phyloP scores from a whole-genome alignment of 2,888 invertebrate genomes.

The Leptinotarsa juncta region DNA sequence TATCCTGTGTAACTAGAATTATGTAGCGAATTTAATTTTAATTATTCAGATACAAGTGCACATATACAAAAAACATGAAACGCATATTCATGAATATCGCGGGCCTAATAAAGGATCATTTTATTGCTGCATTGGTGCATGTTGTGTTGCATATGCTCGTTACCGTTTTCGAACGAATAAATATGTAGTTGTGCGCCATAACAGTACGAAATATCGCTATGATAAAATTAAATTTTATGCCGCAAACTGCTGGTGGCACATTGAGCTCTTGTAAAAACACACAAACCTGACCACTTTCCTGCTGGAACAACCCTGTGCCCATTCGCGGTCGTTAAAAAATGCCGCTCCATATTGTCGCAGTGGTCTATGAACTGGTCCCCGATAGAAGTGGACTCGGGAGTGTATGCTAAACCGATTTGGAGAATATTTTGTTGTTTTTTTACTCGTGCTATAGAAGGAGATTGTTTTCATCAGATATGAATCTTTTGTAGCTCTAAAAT shows the following conservation, averaged over 20 bases:
- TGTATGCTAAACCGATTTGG: not conserved
- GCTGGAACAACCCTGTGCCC: slow-evolving; percentile 54
- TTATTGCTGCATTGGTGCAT: slow-evolving; percentile 51
- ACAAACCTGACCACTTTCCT: slow-evolving; percentile 57
- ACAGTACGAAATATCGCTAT: slow-evolving; percentile 51
- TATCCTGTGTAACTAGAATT: slow-evolving; percentile 44
- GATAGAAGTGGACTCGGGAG: not conserved
- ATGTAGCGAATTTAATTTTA: slow-evolving; percentile 52
- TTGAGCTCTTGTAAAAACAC: slow-evolving; percentile 61
- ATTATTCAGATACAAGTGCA: slow-evolving; percentile 51
- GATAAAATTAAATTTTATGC: slow-evolving; percentile 58
- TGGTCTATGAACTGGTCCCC: slow-evolving; percentile 4
- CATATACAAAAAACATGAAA: slow-evolving; percentile 52
- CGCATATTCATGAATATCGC: slow-evolving; percentile 53
- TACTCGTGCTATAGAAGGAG: too few relatives aligned
- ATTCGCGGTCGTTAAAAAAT: slow-evolving; percentile 49
- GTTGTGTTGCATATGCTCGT: slow-evolving; percentile 44
- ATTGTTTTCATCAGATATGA: too few relatives aligned
- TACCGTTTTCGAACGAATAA: slow-evolving; percentile 15
- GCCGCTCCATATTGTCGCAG: slow-evolving; percentile 18
- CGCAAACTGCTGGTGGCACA: slow-evolving; percentile 59
- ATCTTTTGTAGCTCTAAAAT: too few relatives aligned
- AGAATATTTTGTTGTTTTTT: not conserved
- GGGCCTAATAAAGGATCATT: slow-evolving; percentile 54
- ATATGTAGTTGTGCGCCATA: slow-evolving; percentile 45